Evolutionary conservation across 2,797 vertebrate species (phyloP), one percentile per base, ranked within the genome.

Genomic region (Mormyrus hasselquistii): DNA sequence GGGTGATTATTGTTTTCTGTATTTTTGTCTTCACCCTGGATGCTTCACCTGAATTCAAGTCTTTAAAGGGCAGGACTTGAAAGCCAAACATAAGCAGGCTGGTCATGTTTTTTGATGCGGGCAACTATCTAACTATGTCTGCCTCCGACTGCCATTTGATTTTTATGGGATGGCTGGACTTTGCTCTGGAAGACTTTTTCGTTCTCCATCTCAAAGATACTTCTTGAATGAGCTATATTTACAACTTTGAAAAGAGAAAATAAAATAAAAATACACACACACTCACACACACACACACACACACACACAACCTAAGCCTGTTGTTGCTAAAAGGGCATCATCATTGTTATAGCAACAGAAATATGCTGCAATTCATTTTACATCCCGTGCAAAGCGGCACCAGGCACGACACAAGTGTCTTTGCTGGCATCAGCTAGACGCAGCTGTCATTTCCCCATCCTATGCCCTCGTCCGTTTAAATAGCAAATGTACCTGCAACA

Each of bases 1-100:
- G 79, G 52, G 73, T 73, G 87, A 87, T 88, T 34, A 44, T 65
- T 88, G 47, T 57, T 65, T 85, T 88, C 25, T 50, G 22, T 8
- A 0, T 12, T 34, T 59, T 82, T 29, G 22, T 82, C 25, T 52
- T 44, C 41, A 19, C 14, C 76, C 2, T 3, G 7, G 55, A 16
- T 88, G 73, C 82, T 83, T 50, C 50, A 88, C 84, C 86, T 79
- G 14, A 49, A 38, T n/a, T 44, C 8, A 47, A 7, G 25, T 38
- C n/a, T 52, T 10, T 29, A 25, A 86, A 86, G 3, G 52, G 84
- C 52, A 57, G 22, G 14, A 86, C 10, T 34, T 41, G 29, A 57
- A 55, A 86, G 84, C 50, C 50, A 19, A 55, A 8, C 9, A 34
- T 57, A 53, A 86, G 16, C 4, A 2, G 82, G 22, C 25, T 86